Evolutionary conservation across 2,797 vertebrate species (phyloP), one percentile per base, ranked within the genome.

Genomic region (Parauchenoglanis punctatus): DNA sequence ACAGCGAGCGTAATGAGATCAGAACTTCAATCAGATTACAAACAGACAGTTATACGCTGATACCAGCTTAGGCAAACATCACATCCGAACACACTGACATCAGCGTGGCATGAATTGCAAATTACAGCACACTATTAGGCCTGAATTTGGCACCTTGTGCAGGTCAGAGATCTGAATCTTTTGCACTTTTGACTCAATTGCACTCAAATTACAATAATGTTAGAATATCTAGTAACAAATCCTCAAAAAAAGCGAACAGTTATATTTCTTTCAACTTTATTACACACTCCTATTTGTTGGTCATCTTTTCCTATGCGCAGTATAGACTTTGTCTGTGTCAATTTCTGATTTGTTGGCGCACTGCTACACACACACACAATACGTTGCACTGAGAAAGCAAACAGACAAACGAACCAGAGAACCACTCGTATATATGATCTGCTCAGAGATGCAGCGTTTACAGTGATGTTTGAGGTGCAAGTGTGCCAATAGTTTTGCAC

Each of bases 21-120:
- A 70, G 58, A 85, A 58, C 75, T 85, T 80, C 78, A 84, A 88
- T 86, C 73, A 87, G 78, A 89, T 86, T 84, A 89, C 61, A 56
- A 35, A 59, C 83, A 68, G 49, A 70, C 84, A 68, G 52, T 59
- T 59, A 68, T 78, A 67, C 63, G 46, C 76, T 75, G 75, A 70
- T 68, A 54, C 70, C 20, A 46, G 73, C 72, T 46, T 54, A 75
- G 25, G 13, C 31, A 18, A 73, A 58, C 54, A 23, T 49, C 13
- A n/a, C 54, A 23, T 63, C n/a, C 54, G 49, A 35, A 28, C 40
- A 23, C 44, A 56, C 59, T 17, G 72, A 80, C 35, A 58, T 68
- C 46, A 40, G 0, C 1, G 40, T 49, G 35, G 20, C 52, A 68
- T 59, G 75, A 72, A 84, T 31, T 6, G 70, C 56, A 35, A 54